phyloP scores from a whole-genome alignment of 2,888 invertebrate species.

The Metallyticus violacea region DNA sequence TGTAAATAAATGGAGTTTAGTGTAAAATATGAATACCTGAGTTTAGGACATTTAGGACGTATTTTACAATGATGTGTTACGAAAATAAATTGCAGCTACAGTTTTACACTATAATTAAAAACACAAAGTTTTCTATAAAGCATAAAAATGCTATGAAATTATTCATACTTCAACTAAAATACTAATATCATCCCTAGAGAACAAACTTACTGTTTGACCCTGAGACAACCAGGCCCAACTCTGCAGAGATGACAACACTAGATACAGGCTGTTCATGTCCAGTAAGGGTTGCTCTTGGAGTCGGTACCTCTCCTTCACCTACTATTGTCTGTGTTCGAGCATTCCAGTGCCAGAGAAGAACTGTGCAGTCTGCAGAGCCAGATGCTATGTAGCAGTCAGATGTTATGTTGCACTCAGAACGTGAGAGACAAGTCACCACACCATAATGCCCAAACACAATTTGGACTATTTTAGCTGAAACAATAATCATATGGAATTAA shows the following conservation, averaged over 20 bases:
- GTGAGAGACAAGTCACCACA: slow-evolving; percentile 94
- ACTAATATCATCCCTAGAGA: too few species aligned
- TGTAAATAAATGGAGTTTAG: too few species aligned
- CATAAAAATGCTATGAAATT: too few species aligned
- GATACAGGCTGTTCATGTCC: slow-evolving; percentile 97
- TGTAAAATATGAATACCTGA: too few species aligned
- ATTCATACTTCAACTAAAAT: too few species aligned
- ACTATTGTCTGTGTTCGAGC: slow-evolving; percentile 95
- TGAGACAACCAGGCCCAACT: slow-evolving; percentile 94
- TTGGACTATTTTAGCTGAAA: slow-evolving; percentile 91
- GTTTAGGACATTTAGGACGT: too few species aligned
- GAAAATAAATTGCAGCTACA: too few species aligned
- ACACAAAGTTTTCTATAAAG: too few species aligned
- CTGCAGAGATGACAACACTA: slow-evolving; percentile 94
- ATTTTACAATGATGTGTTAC: too few species aligned
- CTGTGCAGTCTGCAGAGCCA: slow-evolving; percentile 97
- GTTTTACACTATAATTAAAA: too few species aligned
- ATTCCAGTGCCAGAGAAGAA: slow-evolving; percentile 98
- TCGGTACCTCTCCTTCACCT: slow-evolving; percentile 93
- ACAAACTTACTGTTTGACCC: slow-evolving; percentile 67
- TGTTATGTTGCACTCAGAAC: slow-evolving; percentile 98
- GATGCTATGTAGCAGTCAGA: slow-evolving; percentile 98
- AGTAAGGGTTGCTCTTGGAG: slow-evolving; percentile 93
- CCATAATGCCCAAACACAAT: slow-evolving; percentile 99
- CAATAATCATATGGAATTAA: too few species aligned